Evolutionary conservation across 2,797 vertebrate species (phyloP).

Genomic region (Scyliorhinus canicula): DNA sequence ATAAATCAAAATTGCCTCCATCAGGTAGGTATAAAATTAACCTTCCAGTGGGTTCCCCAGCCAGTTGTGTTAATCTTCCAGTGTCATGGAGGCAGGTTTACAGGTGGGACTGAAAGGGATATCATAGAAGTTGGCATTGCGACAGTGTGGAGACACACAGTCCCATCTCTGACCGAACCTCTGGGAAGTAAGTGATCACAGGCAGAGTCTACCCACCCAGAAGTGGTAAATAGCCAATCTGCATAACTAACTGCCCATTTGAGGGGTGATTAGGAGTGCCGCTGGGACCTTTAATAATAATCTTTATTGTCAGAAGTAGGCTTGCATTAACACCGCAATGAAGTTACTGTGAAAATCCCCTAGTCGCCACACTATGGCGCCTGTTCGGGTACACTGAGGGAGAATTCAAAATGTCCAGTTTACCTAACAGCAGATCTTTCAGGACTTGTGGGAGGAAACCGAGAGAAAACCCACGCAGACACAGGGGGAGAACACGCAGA

Average conservation of each 20-base stretch:
- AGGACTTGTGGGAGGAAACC: too few relatives aligned
- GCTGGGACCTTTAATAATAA: background rate
- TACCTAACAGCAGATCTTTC: too few relatives aligned
- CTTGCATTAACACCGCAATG: too few relatives aligned
- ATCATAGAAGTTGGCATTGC: background rate
- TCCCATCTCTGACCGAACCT: background rate
- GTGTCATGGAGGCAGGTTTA: background rate
- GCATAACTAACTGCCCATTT: background rate
- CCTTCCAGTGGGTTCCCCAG: background rate
- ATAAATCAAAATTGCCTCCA: background rate
- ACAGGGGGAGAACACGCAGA: too few relatives aligned
- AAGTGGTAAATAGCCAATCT: background rate
- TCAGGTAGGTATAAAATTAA: background rate
- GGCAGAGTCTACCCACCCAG: background rate
- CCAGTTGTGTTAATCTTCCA: background rate
- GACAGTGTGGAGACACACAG: background rate
- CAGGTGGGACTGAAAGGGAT: background rate
- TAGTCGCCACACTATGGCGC: too few relatives aligned
- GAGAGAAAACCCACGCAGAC: too few relatives aligned
- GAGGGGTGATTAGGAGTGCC: background rate
- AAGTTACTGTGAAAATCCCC: too few relatives aligned
- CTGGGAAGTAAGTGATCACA: background rate
- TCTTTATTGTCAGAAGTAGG: too few relatives aligned
- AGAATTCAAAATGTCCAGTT: too few relatives aligned
- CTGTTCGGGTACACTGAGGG: too few relatives aligned